phyloP scores from a whole-genome alignment of 2,797 vertebrate genomes.

The Siniperca undulata region DNA sequence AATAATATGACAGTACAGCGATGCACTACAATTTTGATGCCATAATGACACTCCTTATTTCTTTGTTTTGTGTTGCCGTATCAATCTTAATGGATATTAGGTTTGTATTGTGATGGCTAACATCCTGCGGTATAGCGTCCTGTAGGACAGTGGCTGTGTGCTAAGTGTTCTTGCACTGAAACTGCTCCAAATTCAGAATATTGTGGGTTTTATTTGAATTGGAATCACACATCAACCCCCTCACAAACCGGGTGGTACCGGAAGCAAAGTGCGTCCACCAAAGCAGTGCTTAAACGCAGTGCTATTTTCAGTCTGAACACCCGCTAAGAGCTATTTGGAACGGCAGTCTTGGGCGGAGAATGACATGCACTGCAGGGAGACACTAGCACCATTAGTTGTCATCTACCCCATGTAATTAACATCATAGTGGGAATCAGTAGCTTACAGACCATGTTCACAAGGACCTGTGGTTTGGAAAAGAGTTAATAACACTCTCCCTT shows the following conservation, averaged over 20 bases:
- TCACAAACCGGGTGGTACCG: conserved; percentile 8
- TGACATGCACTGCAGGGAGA: conserved; percentile 27
- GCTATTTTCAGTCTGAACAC: conserved; percentile 28
- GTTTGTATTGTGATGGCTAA: too few relatives aligned
- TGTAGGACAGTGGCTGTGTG: neutral
- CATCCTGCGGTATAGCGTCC: neutral
- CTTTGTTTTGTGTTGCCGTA: too few relatives aligned
- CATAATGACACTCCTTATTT: too few relatives aligned
- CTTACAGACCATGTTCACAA: neutral
- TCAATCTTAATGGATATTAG: too few relatives aligned
- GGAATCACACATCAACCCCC: neutral
- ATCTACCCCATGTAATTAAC: conserved; percentile 13
- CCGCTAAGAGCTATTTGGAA: conserved; percentile 30
- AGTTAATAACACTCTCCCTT: conserved; percentile 3
- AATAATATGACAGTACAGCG: too few relatives aligned
- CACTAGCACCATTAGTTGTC: conserved; percentile 28
- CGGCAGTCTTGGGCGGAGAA: conserved; percentile 8
- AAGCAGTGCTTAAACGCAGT: neutral
- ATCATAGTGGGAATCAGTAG: neutral
- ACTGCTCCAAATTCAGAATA: neutral
- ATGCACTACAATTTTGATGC: too few relatives aligned
- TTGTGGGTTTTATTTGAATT: neutral
- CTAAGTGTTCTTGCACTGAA: neutral
- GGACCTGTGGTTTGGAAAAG: neutral
- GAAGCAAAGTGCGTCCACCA: neutral